phyloP scores from a whole-genome alignment of 1,140 invertebrate genomes.

The Leptinotarsa defecta region DNA sequence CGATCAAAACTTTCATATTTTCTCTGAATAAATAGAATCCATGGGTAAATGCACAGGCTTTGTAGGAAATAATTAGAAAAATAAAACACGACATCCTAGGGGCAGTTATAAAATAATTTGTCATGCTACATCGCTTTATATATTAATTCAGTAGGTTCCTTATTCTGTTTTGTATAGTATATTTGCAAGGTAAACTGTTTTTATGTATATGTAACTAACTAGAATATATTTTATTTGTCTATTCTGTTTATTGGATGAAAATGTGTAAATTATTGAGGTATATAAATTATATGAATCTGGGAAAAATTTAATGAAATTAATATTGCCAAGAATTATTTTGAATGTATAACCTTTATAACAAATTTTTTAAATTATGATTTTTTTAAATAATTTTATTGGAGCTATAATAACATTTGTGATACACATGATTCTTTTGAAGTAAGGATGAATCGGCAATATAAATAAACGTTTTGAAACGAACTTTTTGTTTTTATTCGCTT shows the following conservation, averaged over 20 bases:
- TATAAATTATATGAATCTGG: constrained; percentile 8
- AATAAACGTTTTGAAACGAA: constrained; percentile 10
- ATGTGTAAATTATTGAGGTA: constrained; percentile 27
- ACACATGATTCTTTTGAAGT: constrained; percentile 14
- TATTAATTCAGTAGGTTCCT: constrained; percentile 21
- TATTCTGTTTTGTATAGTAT: constrained; percentile 23
- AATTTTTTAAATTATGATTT: not conserved
- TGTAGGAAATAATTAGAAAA: constrained; percentile 31
- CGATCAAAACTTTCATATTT: not conserved
- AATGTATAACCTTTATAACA: constrained; percentile 1
- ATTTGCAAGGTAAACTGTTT: constrained; percentile 15
- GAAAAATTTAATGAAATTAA: constrained; percentile 12
- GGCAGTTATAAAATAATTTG: constrained; percentile 25
- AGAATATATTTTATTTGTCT: constrained; percentile 14
- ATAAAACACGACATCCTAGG: constrained; percentile 26
- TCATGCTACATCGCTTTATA: constrained; percentile 19
- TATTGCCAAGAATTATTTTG: constrained; percentile 13
- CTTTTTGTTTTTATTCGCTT: not conserved
- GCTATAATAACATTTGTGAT: constrained; percentile 13
- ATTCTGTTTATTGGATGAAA: constrained; percentile 9
- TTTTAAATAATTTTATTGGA: not conserved
- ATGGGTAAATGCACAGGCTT: constrained; percentile 18
- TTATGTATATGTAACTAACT: constrained; percentile 28
- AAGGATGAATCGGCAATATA: constrained; percentile 16
- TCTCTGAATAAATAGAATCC: not conserved